Evolutionary conservation across 2,797 vertebrate species (phyloP), one percentile per base, ranked within the genome.

Genomic region (Lutjanus campechanus): DNA sequence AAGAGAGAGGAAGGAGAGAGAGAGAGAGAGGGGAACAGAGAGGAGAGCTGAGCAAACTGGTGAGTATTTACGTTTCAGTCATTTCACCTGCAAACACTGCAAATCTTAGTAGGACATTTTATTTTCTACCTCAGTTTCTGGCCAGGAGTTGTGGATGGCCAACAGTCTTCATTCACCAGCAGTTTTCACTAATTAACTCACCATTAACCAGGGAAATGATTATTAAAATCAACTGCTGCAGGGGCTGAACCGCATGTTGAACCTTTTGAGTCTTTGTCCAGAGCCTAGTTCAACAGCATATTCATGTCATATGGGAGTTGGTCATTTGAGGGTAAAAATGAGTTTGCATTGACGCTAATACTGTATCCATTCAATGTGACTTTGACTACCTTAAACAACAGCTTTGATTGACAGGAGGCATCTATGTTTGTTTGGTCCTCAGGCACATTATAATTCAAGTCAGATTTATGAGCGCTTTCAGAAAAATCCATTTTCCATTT

Each of bases 11-110:
- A 73, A 46, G 41, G 88, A 44, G 62, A 71, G 59, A 71, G 59
- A 64, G 59, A 64, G 77, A 73, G 69, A 76, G 67, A 36, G 65
- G 36, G 76, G 19, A 29, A 55, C 78, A 72, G 90, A 89, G 85
- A 90, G 89, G 66, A 95, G 95, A 95, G 95, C 95, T 96, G 96
- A 94, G 96, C 96, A 95, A 94, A 97, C 96, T 94, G 90, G 98
- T 99, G 90, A 97, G 97, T 91, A 54, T 5, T 46, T 51, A 2
- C 43, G 43, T 11, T 11, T 43, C 29, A 36, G 13, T 15, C 5
- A 54, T 64, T 72, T 59, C 6, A 55, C 25, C 22, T 55, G 6
- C 10, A 63, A 63, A 64, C 17, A 43, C 20, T 43, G 11, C 17
- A 11, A 4, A 9, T 51, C 22, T 56, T 55, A 16, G 25, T 13